Evolutionary conservation across 2,888 invertebrate genomes (phyloP), one percentile per base, ranked within the genome.

Genomic region (Portevinia maculata): DNA sequence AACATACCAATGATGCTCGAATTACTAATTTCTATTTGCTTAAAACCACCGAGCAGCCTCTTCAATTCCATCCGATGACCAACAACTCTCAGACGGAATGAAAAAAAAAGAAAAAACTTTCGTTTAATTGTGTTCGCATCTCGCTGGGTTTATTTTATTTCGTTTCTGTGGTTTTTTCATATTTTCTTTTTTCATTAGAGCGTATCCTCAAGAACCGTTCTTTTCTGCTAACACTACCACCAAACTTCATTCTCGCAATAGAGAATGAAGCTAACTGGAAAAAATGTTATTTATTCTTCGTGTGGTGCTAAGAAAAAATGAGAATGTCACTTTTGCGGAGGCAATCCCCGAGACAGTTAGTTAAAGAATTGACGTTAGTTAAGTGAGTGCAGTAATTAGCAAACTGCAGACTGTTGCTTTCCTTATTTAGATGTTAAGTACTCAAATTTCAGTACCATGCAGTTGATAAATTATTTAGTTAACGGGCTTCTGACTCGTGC

Each of bases 151-250:
- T 60, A 34, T 64, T 48, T 57, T 28, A 34, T 44, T 60, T 19
- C 52, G 34, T 55, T 64, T 55, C 30, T 41, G 39, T 65, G 52
- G n/a, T n/a, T 24, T 15, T 37, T 46, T 19, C 30, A 15, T 75
- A 15, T 75, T 57, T 73, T 41, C 50, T 34, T 55, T 59, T 60
- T 74, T 48, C 81, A 81, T 81, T 76, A 65, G 70, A 81, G 41
- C 65, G 55, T 41, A 78, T 78, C 78, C 83, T 67, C 48, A 37
- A 83, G 83, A 78, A 78, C 78, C 65, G 83, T 83, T 83, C 30
- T 71, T 83, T 83, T 83, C 71, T 44, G 46, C 78, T 64, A 79
- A 74, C 59, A 21, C 44, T 9, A 32, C 37, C 53, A 48, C 30
- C 52, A 37, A 57, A 50, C 44, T 55, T 41, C 69, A 70, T 69